These are phyloP conservation scores for Drosophila pachea DNA, from an alignment of 1,140 invertebrate species.

Conservation along the genomic window DNA sequence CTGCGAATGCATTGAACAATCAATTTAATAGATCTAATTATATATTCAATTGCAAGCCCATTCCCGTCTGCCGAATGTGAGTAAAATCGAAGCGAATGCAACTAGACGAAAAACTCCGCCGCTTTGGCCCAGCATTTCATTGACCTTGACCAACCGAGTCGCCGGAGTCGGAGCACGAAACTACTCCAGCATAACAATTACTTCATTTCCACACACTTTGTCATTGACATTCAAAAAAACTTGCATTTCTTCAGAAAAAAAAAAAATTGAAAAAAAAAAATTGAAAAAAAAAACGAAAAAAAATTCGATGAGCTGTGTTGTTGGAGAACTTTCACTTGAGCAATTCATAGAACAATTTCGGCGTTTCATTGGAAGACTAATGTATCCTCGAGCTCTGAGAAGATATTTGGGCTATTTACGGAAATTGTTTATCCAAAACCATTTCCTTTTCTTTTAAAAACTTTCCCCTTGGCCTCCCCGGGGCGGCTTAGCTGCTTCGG, in stretches of 20 bases:
- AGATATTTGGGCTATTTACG: no score
- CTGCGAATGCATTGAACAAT: conserved; percentile 5
- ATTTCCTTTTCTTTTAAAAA: neutral
- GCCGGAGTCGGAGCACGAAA: neutral
- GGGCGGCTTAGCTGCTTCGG: neutral
- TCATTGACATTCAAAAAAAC: conserved; percentile 10
- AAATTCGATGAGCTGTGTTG: no score
- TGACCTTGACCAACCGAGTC: conserved; percentile 33
- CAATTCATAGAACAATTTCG: neutral
- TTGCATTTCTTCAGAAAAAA: neutral
- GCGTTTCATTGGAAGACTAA: no score
- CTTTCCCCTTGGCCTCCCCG: neutral
- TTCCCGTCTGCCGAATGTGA: neutral
- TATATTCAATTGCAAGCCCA: conserved; percentile 7
- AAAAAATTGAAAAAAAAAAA: neutral
- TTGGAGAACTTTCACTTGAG: conserved; percentile 18
- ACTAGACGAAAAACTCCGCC: no score
- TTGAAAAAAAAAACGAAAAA: neutral
- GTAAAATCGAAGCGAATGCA: no score
- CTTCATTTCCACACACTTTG: conserved; percentile 5
- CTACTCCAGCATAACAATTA: neutral
- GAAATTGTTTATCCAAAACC: conserved; percentile 11
- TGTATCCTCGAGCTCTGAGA: neutral
- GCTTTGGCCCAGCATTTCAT: neutral
- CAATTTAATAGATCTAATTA: conserved; percentile 9